These are phyloP conservation scores for Temnothorax rugatulus DNA, from an alignment of 2,888 invertebrate species.

Conservation along the genomic window DNA sequence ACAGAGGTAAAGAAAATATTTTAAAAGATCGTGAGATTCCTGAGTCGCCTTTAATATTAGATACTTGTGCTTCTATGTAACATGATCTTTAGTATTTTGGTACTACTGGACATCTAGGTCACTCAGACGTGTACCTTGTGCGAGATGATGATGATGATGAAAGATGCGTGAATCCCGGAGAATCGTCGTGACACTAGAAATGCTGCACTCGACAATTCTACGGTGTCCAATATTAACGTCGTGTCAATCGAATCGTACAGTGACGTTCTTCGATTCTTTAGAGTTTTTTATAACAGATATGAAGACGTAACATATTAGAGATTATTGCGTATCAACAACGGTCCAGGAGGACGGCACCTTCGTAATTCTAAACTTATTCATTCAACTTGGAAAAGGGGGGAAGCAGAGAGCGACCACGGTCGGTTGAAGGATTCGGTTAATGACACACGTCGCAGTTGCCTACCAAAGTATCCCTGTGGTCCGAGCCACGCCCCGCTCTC, in stretches of 20 bases:
- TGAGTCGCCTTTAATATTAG: conserved; percentile 5
- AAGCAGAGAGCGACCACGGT: conserved; percentile 61
- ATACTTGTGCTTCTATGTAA: background rate
- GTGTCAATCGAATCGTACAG: background rate
- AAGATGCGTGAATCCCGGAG: conserved; percentile 48
- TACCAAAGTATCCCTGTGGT: conserved; percentile 75
- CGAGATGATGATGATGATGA: conserved; percentile 64
- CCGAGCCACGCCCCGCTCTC: conserved; percentile 78
- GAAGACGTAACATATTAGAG: background rate
- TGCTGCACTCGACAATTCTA: conserved; percentile 9
- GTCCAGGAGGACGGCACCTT: conserved; percentile 13
- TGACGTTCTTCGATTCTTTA: background rate
- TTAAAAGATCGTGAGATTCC: background rate
- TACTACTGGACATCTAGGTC: conserved; percentile 55
- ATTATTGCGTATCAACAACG: conserved; percentile 1
- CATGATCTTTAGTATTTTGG: background rate
- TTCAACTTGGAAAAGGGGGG: conserved; percentile 57
- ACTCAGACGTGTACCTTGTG: conserved; percentile 30
- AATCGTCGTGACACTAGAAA: conserved; percentile 42
- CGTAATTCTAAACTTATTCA: conserved; percentile 64
- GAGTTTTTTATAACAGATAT: background rate
- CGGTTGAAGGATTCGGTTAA: conserved; percentile 75
- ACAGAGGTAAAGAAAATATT: background rate
- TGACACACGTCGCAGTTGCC: conserved; percentile 74
- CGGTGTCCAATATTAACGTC: background rate